These are phyloP conservation scores for Gari tellinella DNA, from an alignment of 2,888 invertebrate genomes.

Conservation along the genomic window DNA sequence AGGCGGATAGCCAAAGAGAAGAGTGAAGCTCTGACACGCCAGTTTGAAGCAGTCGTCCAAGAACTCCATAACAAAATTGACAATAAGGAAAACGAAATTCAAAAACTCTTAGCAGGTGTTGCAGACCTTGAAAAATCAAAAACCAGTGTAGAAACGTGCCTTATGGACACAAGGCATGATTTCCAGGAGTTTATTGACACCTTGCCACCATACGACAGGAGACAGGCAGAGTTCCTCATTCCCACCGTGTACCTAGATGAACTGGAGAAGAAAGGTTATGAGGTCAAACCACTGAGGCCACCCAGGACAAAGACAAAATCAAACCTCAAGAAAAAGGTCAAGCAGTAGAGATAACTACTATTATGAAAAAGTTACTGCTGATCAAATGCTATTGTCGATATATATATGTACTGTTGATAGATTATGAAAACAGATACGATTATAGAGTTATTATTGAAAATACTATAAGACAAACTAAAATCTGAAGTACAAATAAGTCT, in stretches of 20 bases:
- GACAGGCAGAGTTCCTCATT: slow-evolving; percentile 71
- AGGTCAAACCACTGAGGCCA: slow-evolving; percentile 33
- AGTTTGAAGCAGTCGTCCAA: slow-evolving; percentile 61
- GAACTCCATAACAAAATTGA: slow-evolving; percentile 59
- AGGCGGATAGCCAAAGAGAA: slow-evolving; percentile 66
- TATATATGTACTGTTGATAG: too few species aligned
- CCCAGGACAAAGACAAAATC: slow-evolving; percentile 31
- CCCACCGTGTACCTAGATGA: slow-evolving; percentile 74
- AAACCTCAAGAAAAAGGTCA: too few species aligned
- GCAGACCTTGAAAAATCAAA: slow-evolving; percentile 60
- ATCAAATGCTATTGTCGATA: too few species aligned
- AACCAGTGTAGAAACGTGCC: slow-evolving; percentile 59
- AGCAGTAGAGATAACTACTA: too few species aligned
- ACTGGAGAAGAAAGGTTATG: slow-evolving; percentile 62
- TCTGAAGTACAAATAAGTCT: too few species aligned
- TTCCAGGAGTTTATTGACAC: slow-evolving; percentile 76
- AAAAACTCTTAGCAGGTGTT: slow-evolving; percentile 49
- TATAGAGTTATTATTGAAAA: too few species aligned
- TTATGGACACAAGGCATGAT: slow-evolving; percentile 65
- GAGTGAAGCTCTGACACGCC: slow-evolving; percentile 54
- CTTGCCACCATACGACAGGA: slow-evolving; percentile 66
- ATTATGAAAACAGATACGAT: too few species aligned
- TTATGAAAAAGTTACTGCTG: too few species aligned
- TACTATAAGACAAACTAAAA: too few species aligned
- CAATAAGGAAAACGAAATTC: slow-evolving; percentile 46